Evolutionary conservation across 2,113 vertebrate genomes (phyloP).

Genomic region (Etheostoma cragini): DNA sequence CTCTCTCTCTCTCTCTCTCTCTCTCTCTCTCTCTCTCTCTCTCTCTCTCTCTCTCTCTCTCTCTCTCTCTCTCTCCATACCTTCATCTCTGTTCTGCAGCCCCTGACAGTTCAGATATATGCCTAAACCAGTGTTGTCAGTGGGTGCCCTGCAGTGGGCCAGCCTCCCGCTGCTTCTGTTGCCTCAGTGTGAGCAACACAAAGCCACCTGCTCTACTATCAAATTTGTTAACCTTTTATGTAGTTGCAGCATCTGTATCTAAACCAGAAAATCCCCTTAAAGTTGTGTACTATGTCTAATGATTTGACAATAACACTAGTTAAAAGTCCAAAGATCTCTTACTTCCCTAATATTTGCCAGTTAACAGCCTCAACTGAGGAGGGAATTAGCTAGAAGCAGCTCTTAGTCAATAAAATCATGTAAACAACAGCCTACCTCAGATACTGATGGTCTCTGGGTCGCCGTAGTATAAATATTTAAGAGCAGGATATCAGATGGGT

Average conservation of each 20-base stretch:
- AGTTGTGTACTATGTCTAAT: neutral
- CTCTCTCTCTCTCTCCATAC: constrained; percentile 51
- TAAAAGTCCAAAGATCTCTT: neutral
- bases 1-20: constrained; percentile 20
- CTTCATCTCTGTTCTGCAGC: constrained; percentile 45
- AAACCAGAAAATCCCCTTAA: neutral
- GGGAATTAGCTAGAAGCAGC: neutral
- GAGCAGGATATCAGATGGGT: neutral
- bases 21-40: constrained; percentile 36
- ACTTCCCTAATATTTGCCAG: neutral
- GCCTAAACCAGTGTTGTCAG: constrained; percentile 38
- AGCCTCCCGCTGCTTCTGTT: constrained; percentile 40
- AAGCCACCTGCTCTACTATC: constrained; percentile 1
- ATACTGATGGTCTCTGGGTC: neutral
- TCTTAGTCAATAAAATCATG: neutral
- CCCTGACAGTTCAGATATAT: constrained; percentile 21
- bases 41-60: constrained; percentile 24
- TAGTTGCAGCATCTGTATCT: neutral
- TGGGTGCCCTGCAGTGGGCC: constrained; percentile 27
- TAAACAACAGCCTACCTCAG: constrained; percentile 59
- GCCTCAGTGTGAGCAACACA: constrained; percentile 32
- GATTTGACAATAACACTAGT: neutral
- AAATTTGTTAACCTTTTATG: constrained; percentile 44
- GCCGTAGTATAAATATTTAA: neutral
- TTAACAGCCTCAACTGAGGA: neutral